Conservation (phyloP, 2,113 vertebrate species). For the Tapirus terrestris region DNA sequence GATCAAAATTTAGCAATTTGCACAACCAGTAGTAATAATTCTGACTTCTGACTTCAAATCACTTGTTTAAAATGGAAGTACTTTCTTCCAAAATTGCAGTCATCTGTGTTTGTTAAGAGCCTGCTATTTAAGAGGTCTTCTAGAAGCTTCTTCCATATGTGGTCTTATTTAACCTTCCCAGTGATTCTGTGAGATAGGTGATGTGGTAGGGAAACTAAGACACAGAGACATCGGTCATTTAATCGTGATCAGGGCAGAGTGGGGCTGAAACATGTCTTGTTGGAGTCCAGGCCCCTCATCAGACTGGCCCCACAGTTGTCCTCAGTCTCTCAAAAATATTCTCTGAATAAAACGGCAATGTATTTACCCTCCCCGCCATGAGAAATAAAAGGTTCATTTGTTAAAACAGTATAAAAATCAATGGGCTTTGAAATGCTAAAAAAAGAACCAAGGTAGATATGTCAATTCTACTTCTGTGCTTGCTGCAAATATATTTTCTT, state of each 20-base stretch:
- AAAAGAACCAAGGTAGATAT: neutral
- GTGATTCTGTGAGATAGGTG: neutral
- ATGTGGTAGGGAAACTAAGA: neutral
- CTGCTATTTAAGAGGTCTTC: neutral
- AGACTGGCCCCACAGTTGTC: neutral
- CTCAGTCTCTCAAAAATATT: neutral
- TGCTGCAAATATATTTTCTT: neutral
- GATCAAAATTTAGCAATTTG: neutral
- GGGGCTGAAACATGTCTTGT: neutral
- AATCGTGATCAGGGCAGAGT: neutral
- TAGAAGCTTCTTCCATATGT: neutral
- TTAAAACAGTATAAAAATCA: constrained; percentile 43
- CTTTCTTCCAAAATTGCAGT: neutral
- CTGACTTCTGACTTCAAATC: constrained; percentile 37
- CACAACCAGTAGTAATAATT: neutral
- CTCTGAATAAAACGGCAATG: neutral
- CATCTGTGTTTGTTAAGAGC: neutral
- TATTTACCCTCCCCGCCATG: neutral
- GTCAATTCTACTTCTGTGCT: neutral
- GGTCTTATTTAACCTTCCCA: neutral
- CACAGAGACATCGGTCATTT: neutral
- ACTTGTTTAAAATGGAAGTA: neutral
- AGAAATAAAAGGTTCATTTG: neutral
- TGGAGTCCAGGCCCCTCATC: neutral
- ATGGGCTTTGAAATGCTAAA: neutral